A percentile compares a stretch with the other conserved stretches of the same genome.
These are phyloP conservation scores for Diaprepes abbreviatus DNA, from an alignment of 2,888 invertebrate species.

Conservation along the genomic window DNA sequence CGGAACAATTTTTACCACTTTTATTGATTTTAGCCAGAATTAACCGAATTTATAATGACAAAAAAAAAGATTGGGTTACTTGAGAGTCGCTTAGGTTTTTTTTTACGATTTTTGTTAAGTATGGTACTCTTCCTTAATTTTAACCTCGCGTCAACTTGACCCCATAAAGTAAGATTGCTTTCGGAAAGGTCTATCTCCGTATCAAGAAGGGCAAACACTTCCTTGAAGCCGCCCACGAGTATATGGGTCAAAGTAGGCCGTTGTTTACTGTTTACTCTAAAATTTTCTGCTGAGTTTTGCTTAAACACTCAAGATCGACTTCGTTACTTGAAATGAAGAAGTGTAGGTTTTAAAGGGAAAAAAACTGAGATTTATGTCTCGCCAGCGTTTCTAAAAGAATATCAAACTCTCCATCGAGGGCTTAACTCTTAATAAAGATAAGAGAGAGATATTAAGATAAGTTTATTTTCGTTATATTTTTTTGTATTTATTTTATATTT, in stretches of 20 bases:
- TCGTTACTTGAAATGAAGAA: background rate
- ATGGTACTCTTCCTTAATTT: no score
- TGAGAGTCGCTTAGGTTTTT: no score
- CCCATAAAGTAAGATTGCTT: background rate
- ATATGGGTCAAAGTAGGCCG: background rate
- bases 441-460: no score
- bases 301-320: background rate
- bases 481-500: no score
- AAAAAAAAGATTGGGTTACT: no score
- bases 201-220: background rate
- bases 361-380: background rate
- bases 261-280: background rate
- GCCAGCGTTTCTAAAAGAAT: background rate
- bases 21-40: no score
- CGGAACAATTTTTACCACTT: no score
- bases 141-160: background rate
- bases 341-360: background rate
- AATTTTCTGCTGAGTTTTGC: constrained; percentile 2
- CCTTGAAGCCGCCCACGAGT: background rate
- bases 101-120: no score
- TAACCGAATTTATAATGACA: no score
- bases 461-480: no score
- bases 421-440: background rate
- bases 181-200: background rate
- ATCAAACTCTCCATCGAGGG: background rate